These are phyloP conservation scores for Scaptomyza montana DNA, from an alignment of 1,140 invertebrate genomes.

Conservation along the genomic window DNA sequence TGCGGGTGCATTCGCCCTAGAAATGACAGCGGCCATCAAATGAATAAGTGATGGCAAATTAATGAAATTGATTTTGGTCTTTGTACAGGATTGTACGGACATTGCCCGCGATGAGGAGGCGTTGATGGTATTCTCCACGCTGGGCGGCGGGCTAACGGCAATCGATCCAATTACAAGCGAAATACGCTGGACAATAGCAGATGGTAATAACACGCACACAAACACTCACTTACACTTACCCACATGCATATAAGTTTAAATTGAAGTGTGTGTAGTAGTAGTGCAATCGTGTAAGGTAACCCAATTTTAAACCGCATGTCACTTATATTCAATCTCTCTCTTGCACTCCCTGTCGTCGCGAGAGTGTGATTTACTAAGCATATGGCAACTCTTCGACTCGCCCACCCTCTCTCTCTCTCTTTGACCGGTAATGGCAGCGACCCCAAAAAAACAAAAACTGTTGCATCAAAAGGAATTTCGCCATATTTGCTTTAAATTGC, in stretches of 20 bases:
- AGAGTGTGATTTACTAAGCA: constrained; percentile 31
- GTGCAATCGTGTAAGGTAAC: constrained; percentile 38
- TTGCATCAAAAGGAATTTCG: constrained; percentile 45
- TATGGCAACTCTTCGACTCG: constrained; percentile 22
- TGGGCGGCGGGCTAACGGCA: constrained; percentile 95
- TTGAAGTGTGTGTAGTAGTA: constrained; percentile 14
- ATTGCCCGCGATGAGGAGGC: constrained; percentile 89
- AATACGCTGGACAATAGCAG: constrained; percentile 94
- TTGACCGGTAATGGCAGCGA: constrained; percentile 9
- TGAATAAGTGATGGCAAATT: constrained; percentile 50
- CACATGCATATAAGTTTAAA: constrained; percentile 13
- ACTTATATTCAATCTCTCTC: constrained; percentile 10
- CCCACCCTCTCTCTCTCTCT: not conserved
- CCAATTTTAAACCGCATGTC: constrained; percentile 35
- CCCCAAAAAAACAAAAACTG: constrained; percentile 29
- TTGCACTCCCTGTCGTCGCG: constrained; percentile 2
- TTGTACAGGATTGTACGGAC: constrained; percentile 86
- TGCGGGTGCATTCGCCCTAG: constrained; percentile 12
- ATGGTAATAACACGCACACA: constrained; percentile 87
- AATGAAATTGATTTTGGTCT: constrained; percentile 43
- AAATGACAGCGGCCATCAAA: not conserved
- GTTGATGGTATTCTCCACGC: constrained; percentile 93
- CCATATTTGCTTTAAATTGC: constrained; percentile 36
- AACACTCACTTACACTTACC: not conserved
- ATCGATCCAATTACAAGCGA: constrained; percentile 92